Conservation (phyloP, 2,113 vertebrate genomes). For the Rallus limicola region DNA sequence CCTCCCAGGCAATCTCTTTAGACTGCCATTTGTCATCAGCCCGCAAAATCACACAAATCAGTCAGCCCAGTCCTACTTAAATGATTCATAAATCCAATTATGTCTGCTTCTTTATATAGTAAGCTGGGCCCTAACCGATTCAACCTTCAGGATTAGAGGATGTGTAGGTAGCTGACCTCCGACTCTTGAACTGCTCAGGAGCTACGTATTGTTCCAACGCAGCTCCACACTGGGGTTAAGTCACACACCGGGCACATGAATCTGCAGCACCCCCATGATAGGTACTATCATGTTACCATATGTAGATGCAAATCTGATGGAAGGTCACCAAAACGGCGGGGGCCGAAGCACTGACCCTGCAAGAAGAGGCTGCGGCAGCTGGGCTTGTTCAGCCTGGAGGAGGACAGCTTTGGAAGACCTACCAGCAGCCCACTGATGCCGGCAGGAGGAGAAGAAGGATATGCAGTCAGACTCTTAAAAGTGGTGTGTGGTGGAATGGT, state of each 20-base stretch:
- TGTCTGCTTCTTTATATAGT: neutral
- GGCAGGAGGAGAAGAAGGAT: fast-evolving
- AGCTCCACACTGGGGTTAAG: neutral
- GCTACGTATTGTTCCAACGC: neutral
- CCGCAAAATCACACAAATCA: conserved; percentile 53
- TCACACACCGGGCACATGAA: neutral
- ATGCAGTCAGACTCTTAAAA: neutral
- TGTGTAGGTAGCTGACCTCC: conserved; percentile 36
- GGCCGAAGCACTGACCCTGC: neutral
- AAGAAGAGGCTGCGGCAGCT: neutral
- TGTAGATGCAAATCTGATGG: neutral
- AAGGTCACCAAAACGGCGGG: neutral
- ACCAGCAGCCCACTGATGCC: neutral
- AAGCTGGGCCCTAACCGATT: neutral
- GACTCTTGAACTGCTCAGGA: neutral
- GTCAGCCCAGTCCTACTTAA: conserved; percentile 37
- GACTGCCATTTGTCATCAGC: conserved; percentile 49
- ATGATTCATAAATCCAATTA: conserved; percentile 67
- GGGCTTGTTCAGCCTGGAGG: neutral
- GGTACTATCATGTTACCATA: neutral
- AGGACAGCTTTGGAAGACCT: neutral
- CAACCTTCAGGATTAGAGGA: conserved; percentile 39
- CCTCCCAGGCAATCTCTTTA: conserved; percentile 57
- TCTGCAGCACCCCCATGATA: neutral
- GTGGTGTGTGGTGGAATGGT: fast-evolving